Evolutionary conservation across 1,140 invertebrate genomes (phyloP).

Genomic region (Doryteuthis pealeii): DNA sequence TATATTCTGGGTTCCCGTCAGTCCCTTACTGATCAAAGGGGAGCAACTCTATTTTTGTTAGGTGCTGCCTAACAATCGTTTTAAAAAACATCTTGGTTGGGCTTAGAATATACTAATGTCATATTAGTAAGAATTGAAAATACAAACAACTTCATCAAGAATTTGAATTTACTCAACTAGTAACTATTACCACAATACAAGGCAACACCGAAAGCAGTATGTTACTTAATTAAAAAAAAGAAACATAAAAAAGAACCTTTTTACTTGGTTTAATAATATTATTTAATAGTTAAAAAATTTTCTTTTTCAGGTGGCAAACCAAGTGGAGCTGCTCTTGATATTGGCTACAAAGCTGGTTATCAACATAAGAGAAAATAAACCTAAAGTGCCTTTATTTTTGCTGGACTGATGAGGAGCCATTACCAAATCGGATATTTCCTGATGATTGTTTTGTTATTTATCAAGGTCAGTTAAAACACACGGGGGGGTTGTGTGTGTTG

Average conservation of each 20-base stretch:
- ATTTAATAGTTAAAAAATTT: neutral
- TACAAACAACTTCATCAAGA: no score
- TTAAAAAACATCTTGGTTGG: no score
- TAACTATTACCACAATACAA: no score
- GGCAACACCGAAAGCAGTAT: no score
- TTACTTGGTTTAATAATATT: neutral
- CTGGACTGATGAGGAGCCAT: slow-evolving; percentile 89
- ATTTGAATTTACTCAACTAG: no score
- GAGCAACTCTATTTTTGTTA: no score
- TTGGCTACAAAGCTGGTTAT: slow-evolving; percentile 86
- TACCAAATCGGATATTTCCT: slow-evolving; percentile 75
- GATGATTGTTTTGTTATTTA: slow-evolving; percentile 88
- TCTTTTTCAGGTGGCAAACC: slow-evolving; percentile 62
- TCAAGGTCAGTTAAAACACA: slow-evolving; percentile 70
- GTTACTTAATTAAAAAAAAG: neutral
- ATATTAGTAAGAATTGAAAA: no score
- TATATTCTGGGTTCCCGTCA: no score
- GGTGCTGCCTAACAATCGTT: no score
- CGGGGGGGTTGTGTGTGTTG: no score
- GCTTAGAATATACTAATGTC: no score
- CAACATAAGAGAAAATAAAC: slow-evolving; percentile 68
- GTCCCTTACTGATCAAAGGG: no score
- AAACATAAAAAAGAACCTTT: neutral
- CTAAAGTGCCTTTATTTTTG: slow-evolving; percentile 85
- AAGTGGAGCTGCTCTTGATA: slow-evolving; percentile 94